A percentile compares a stretch with the other conserved stretches of the same genome.
phyloP scores from a whole-genome alignment of 2,113 vertebrate species.

The Chrysemys picta region DNA sequence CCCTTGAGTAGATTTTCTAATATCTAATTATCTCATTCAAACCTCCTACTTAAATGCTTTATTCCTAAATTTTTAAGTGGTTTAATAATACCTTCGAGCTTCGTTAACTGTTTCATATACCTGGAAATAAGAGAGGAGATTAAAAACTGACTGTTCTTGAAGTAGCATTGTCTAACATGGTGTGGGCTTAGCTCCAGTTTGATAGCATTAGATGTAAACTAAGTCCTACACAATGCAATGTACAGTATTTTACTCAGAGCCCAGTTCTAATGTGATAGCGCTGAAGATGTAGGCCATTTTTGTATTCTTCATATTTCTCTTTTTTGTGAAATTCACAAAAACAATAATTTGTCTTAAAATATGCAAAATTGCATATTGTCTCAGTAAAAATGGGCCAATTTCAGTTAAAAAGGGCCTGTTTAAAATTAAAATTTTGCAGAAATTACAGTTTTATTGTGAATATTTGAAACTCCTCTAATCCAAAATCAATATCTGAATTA shows the following conservation, averaged over 20 bases:
- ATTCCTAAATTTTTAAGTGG: conserved; percentile 64
- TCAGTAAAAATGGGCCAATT: not conserved
- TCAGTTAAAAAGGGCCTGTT: not conserved
- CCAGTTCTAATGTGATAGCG: not conserved
- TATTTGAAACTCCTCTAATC: not conserved
- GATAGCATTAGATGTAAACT: not conserved
- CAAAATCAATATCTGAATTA: not conserved
- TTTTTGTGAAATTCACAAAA: not conserved
- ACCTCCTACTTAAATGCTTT: conserved; percentile 21
- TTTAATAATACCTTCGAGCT: conserved; percentile 70
- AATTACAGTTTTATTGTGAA: not conserved
- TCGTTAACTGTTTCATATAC: conserved; percentile 52
- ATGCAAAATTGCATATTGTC: not conserved
- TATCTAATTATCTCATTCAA: conserved; percentile 63
- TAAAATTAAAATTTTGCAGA: not conserved
- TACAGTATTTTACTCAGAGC: not conserved
- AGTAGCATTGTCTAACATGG: not conserved
- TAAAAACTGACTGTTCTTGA: not conserved
- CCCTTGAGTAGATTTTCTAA: accelerated
- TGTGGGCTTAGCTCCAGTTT: accelerated
- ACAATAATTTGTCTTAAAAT: not conserved
- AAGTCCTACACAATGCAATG: not conserved
- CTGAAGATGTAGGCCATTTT: not conserved
- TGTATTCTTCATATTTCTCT: not conserved
- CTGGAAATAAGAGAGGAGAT: conserved; percentile 27